phyloP scores from a whole-genome alignment of 2,113 vertebrate species.

The Elephantulus edwardii region DNA sequence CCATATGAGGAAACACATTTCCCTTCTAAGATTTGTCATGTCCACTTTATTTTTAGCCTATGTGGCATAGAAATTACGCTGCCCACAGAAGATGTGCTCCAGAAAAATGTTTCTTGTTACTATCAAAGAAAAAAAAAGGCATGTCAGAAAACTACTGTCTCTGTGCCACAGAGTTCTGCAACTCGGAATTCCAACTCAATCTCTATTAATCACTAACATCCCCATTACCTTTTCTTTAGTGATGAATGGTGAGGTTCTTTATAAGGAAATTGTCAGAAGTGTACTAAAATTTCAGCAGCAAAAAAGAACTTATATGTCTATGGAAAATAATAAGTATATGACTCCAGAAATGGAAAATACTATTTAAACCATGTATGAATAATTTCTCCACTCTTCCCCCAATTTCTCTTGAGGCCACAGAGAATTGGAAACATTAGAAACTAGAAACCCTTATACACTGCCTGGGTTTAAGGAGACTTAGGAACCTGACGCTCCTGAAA shows the following conservation, averaged over 20 bases:
- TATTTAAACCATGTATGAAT: not conserved
- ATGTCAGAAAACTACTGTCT: not conserved
- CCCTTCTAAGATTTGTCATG: not conserved
- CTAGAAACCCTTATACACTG: not conserved
- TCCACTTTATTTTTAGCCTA: not conserved
- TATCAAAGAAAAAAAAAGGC: not conserved
- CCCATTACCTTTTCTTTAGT: not conserved
- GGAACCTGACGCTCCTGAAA: conserved; percentile 6
- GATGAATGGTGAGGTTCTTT: not conserved
- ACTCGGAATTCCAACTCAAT: conserved; percentile 11
- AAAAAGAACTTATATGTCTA: not conserved
- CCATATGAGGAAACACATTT: not conserved
- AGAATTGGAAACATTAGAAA: not conserved
- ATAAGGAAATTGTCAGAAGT: not conserved
- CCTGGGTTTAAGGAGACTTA: not conserved
- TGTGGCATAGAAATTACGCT: not conserved
- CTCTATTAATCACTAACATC: not conserved
- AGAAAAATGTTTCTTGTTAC: conserved; percentile 18
- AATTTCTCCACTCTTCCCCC: not conserved
- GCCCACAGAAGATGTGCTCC: not conserved
- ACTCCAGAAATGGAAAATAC: not conserved
- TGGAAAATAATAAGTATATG: not conserved
- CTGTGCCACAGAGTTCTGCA: not conserved
- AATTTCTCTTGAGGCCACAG: not conserved
- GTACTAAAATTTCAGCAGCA: not conserved